phyloP scores from a whole-genome alignment of 64 coral and sea anemone species.

The Stichodactyla helianthus region DNA sequence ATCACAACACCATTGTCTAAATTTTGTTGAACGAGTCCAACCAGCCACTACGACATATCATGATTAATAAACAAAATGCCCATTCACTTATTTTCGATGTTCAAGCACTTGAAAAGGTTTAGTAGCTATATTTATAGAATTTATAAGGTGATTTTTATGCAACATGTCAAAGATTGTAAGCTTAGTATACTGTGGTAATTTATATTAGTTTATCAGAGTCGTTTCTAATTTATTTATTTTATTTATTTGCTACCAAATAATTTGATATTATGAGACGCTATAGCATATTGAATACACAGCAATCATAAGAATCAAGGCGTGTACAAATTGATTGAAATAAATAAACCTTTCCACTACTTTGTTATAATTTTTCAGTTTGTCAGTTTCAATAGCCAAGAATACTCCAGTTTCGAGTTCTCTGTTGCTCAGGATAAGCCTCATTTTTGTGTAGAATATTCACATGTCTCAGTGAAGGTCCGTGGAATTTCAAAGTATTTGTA shows the following conservation, averaged over 20 bases:
- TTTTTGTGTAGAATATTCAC: too few species aligned
- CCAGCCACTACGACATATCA: too few species aligned
- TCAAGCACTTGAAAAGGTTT: background rate
- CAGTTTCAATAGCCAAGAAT: too few species aligned
- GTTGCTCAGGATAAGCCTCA: too few species aligned
- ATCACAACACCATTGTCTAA: too few species aligned
- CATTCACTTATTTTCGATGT: background rate
- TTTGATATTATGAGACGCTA: background rate
- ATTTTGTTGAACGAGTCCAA: too few species aligned
- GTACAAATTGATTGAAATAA: background rate
- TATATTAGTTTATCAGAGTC: too few species aligned
- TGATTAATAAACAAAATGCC: background rate
- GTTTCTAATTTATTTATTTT: background rate
- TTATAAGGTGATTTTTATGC: background rate
- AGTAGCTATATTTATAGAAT: background rate
- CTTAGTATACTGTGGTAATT: background rate
- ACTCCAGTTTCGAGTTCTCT: too few species aligned
- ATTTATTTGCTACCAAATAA: background rate
- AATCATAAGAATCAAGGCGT: background rate
- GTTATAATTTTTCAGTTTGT: background rate
- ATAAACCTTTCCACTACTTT: background rate
- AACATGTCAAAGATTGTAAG: background rate
- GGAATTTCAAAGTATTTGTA: too few species aligned
- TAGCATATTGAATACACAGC: background rate
- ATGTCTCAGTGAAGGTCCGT: too few species aligned